These are phyloP conservation scores for Nephila pilipes DNA, from an alignment of 1,140 invertebrate genomes.

Conservation along the genomic window DNA sequence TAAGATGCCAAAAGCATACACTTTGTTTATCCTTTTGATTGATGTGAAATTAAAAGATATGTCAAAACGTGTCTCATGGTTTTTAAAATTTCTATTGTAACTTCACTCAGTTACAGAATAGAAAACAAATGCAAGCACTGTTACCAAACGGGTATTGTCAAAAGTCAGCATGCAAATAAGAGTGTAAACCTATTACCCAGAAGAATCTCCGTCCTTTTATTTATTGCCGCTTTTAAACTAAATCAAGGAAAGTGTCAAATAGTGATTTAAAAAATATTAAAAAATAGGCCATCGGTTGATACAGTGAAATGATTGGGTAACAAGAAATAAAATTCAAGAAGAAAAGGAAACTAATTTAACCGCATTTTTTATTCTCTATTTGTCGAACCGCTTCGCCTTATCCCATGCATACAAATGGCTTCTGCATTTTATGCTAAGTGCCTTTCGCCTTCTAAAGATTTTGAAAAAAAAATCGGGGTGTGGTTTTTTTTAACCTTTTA, in stretches of 20 bases:
- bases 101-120: not conserved
- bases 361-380: not conserved
- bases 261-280: conserved; percentile 33
- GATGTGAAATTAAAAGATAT: not conserved
- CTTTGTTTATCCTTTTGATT: too few relatives aligned
- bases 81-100: not conserved
- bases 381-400: not conserved
- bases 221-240: not conserved
- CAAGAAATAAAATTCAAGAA: not conserved
- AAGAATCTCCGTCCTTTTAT: not conserved
- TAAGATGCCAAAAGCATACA: too few relatives aligned
- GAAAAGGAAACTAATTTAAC: not conserved
- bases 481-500: conserved; percentile 11
- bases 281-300: conserved; percentile 8
- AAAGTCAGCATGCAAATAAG: not conserved
- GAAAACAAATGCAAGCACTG: not conserved
- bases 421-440: conserved; percentile 3
- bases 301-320: not conserved
- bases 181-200: not conserved
- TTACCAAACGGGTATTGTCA: not conserved
- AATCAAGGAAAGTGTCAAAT: conserved; percentile 27
- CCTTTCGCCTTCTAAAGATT: conserved; percentile 6
- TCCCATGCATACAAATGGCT: not conserved
- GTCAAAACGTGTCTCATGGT: not conserved
- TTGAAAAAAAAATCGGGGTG: not conserved